phyloP scores from a whole-genome alignment of 1,140 invertebrate species.

The Sitophilus oryzae region DNA sequence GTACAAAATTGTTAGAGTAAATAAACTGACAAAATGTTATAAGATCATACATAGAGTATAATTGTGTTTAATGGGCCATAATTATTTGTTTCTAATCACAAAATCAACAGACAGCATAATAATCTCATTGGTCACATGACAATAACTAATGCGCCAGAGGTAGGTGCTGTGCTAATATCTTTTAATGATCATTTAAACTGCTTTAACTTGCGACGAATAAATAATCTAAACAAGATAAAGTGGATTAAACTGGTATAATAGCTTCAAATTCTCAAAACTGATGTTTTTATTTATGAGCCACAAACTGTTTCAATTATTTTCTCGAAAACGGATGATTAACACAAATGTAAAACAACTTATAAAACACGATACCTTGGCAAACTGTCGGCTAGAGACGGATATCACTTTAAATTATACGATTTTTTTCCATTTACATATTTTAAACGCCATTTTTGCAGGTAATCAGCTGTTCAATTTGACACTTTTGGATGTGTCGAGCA shows the following conservation, averaged over 20 bases:
- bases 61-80: background rate
- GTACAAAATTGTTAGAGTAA: background rate
- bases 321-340: background rate
- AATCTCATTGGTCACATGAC: conserved; percentile 6
- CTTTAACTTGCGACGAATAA: background rate
- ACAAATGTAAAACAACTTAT: background rate
- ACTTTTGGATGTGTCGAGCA: conserved; percentile 4
- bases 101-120: background rate
- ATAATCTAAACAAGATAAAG: conserved; percentile 15
- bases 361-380: conserved; percentile 2
- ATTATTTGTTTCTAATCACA: conserved; percentile 3
- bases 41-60: background rate
- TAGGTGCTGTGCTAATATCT: too few species aligned
- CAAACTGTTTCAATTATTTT: background rate
- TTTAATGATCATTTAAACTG: background rate
- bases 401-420: conserved; percentile 15
- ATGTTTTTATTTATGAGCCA: background rate
- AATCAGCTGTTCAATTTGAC: conserved; percentile 21
- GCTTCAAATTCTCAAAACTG: conserved; percentile 2
- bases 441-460: conserved; percentile 16
- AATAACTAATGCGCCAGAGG: background rate
- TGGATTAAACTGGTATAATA: conserved; percentile 21
- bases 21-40: background rate
- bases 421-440: conserved; percentile 19
- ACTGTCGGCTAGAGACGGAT: conserved; percentile 5